phyloP scores from a whole-genome alignment of 2,797 vertebrate species.

The Sternotherus odoratus region DNA sequence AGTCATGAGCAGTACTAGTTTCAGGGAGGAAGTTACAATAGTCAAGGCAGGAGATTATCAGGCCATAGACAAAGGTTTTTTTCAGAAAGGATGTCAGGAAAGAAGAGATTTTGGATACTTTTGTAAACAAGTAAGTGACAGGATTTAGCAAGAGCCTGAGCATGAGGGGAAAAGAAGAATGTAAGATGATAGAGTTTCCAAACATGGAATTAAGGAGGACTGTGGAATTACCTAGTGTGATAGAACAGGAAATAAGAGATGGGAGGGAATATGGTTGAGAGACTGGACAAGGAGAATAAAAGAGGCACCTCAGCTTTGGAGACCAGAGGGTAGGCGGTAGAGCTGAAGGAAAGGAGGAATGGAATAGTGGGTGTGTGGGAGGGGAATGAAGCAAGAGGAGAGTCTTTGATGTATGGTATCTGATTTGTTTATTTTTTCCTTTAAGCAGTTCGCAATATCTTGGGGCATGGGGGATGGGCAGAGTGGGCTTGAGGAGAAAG shows the following conservation, averaged over 20 bases:
- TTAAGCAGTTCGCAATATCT: neutral
- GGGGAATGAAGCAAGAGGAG: neutral
- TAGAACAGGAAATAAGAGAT: neutral
- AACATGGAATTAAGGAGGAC: neutral
- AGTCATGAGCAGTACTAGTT: neutral
- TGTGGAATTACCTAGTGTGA: neutral
- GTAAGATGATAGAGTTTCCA: neutral
- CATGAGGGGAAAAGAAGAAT: neutral
- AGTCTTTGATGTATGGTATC: neutral
- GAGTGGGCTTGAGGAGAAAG: neutral
- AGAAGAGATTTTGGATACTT: neutral
- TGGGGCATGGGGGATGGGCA: neutral
- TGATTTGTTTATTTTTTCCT: neutral
- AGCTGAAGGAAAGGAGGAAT: neutral
- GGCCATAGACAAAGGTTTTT: neutral
- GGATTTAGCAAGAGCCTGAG: neutral
- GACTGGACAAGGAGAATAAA: neutral
- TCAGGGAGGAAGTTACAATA: neutral
- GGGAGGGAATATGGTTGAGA: neutral
- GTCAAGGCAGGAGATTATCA: neutral
- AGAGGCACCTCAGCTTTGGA: conserved; percentile 2
- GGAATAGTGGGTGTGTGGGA: neutral
- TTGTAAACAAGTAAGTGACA: neutral
- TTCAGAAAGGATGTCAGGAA: neutral
- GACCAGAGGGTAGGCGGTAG: too few relatives aligned